These are phyloP conservation scores for Brachyhypopomus gauderio DNA, from an alignment of 2,113 vertebrate species.

Conservation along the genomic window DNA sequence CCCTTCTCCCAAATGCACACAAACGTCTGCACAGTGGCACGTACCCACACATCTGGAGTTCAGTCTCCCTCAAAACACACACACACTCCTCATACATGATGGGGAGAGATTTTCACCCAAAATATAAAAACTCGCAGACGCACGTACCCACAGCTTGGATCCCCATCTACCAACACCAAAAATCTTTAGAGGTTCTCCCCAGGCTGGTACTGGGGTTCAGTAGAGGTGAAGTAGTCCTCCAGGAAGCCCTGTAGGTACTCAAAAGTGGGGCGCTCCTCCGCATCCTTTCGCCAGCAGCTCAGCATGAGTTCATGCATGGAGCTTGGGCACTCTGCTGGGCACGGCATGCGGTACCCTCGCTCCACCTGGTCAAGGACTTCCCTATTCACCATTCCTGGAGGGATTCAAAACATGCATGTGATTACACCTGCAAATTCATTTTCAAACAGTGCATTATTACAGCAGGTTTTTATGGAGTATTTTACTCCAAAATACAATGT, in stretches of 20 bases:
- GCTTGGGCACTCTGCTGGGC: constrained; percentile 89
- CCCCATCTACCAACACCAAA: too few species aligned
- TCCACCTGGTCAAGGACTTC: constrained; percentile 98
- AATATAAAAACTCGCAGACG: too few species aligned
- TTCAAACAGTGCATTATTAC: too few species aligned
- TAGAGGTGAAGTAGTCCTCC: constrained; percentile 98
- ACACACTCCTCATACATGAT: not conserved
- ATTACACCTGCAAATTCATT: too few species aligned
- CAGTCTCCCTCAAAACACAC: not conserved
- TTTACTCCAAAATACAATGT: too few species aligned
- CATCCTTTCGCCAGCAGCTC: constrained; percentile 94
- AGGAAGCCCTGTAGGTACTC: constrained; percentile 97
- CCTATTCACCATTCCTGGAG: constrained; percentile 93
- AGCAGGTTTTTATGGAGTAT: too few species aligned
- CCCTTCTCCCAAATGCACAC: not conserved
- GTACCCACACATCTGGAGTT: not conserved
- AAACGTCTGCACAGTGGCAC: not conserved
- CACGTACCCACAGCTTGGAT: too few species aligned
- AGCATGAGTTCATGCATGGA: constrained; percentile 97
- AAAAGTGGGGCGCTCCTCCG: constrained; percentile 94
- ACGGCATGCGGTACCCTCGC: constrained; percentile 95
- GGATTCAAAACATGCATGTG: not conserved
- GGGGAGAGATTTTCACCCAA: too few species aligned
- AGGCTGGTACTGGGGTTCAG: constrained; percentile 97
- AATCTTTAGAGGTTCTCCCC: constrained; percentile 90